Conservation (phyloP, 1,140 invertebrate species). For the Planococcus citri region DNA sequence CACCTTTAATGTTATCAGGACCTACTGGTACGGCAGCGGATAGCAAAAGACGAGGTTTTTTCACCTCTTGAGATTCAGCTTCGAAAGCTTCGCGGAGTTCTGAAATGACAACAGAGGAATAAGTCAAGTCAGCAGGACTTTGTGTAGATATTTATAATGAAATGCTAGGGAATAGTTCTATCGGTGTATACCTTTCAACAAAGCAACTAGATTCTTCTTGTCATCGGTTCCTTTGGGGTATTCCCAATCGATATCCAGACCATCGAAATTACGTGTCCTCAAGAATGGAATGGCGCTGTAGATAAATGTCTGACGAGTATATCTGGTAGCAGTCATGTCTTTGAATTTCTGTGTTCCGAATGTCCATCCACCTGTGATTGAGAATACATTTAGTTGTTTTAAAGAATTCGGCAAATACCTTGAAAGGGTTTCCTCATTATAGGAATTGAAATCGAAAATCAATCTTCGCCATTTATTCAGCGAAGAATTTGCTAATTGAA, state of each 20-base stretch:
- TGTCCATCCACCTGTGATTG: constrained; percentile 69
- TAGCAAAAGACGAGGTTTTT: constrained; percentile 68
- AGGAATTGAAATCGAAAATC: no score
- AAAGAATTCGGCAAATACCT: no score
- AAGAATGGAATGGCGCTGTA: constrained; percentile 85
- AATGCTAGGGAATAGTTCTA: neutral
- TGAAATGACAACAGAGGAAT: constrained; percentile 35
- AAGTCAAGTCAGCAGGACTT: neutral
- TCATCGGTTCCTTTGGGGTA: constrained; percentile 88
- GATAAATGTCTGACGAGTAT: constrained; percentile 82
- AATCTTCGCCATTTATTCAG: no score
- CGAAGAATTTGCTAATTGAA: no score
- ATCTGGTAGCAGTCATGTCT: constrained; percentile 73
- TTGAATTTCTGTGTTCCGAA: constrained; percentile 93
- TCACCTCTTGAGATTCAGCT: constrained; percentile 79
- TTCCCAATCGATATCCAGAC: constrained; percentile 92
- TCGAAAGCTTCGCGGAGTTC: constrained; percentile 87
- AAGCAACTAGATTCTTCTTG: constrained; percentile 83
- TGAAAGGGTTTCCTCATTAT: no score
- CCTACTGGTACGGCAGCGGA: constrained; percentile 89
- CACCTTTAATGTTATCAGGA: constrained; percentile 81
- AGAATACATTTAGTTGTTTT: neutral
- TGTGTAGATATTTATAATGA: neutral
- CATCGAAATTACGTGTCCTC: constrained; percentile 73
- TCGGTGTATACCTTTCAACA: constrained; percentile 69